Evolutionary conservation across 2,113 vertebrate species (phyloP).

Genomic region (Seriola rivoliana): DNA sequence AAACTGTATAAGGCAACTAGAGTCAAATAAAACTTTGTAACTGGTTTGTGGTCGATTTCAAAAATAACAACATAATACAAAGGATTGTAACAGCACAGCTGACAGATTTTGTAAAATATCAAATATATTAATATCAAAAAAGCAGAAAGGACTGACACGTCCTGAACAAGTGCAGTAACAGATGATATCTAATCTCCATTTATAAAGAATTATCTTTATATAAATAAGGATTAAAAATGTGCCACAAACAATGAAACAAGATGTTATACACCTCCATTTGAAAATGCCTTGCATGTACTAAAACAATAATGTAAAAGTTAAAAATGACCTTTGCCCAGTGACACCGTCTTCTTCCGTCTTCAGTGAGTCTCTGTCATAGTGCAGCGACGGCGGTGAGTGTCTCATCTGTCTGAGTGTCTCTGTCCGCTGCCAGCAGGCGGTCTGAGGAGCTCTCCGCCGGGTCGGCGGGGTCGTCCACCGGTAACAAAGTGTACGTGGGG

Average conservation of each 20-base stretch:
- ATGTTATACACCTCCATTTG: neutral
- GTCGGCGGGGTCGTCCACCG: conserved; percentile 74
- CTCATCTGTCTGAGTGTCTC: neutral
- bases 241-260: neutral
- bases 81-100: neutral
- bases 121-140: conserved; percentile 2
- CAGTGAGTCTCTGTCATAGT: conserved; percentile 8
- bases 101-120: neutral
- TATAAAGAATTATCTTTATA: neutral
- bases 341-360: neutral
- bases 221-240: conserved; percentile 7
- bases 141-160: neutral
- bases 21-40: neutral
- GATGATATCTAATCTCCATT: neutral
- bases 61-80: neutral
- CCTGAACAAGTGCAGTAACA: neutral
- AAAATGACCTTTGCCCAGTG: neutral
- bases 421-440: conserved; percentile 43
- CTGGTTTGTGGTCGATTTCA: neutral
- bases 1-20: neutral
- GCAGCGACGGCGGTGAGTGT: neutral
- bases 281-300: too few relatives aligned
- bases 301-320: neutral
- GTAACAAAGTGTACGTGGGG: conserved; percentile 77
- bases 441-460: conserved; percentile 37